Evolutionary conservation across 2,888 invertebrate species (phyloP).

Genomic region (Loripinus fragilis): DNA sequence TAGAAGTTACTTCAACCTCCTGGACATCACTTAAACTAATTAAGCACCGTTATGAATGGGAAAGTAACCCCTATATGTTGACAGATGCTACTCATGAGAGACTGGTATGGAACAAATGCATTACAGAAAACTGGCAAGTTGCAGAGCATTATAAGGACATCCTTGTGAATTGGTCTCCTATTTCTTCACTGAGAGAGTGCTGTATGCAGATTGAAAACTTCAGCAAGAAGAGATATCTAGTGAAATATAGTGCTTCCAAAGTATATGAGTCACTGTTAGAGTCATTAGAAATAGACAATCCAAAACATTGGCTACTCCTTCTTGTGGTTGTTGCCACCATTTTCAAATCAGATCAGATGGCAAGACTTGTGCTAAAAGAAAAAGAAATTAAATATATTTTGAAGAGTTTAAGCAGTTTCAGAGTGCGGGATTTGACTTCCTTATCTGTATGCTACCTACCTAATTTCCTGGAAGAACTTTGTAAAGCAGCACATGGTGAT

Average conservation of each 20-base stretch:
- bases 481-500: neutral
- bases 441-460: neutral
- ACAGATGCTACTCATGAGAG: no score
- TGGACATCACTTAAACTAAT: neutral
- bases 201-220: neutral
- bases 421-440: neutral
- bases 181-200: neutral
- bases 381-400: neutral
- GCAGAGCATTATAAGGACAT: neutral
- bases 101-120: neutral
- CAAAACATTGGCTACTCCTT: no score
- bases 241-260: no score
- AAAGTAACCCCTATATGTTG: no score
- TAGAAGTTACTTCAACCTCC: neutral
- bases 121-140: no score
- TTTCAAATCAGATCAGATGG: no score
- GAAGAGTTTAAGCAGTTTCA: neutral
- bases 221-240: neutral
- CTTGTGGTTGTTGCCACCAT: no score
- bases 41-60: no score
- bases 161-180: neutral
- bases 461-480: neutral
- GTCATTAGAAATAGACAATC: no score
- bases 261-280: no score
- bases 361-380: no score